A percentile compares a stretch with the other conserved stretches of the same genome.
These are phyloP conservation scores for Meiosimyza decipiens DNA, from an alignment of 2,888 invertebrate genomes.

Conservation along the genomic window DNA sequence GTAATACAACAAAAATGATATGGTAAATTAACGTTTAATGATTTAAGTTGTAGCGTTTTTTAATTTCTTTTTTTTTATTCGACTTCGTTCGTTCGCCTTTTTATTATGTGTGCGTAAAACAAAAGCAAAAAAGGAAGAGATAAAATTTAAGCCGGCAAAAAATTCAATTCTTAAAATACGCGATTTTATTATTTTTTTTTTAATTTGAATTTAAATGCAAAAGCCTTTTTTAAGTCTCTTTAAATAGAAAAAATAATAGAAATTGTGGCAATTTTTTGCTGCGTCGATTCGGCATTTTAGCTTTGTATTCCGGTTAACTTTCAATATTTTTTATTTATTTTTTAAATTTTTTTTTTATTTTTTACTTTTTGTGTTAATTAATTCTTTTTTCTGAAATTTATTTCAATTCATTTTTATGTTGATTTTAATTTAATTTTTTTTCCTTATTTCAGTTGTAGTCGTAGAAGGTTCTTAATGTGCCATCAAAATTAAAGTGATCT, in stretches of 20 bases:
- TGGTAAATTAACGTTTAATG: not conserved
- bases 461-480: not conserved
- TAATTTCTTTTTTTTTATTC: constrained; percentile 14
- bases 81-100: constrained; percentile 8
- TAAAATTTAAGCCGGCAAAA: too few species aligned
- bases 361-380: constrained; percentile 17
- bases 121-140: constrained; percentile 5
- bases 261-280: constrained; percentile 46
- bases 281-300: constrained; percentile 57
- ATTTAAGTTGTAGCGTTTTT: constrained; percentile 11
- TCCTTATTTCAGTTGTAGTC: not conserved
- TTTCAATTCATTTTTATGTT: too few species aligned
- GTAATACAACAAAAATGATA: constrained; percentile 1
- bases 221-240: constrained; percentile 32
- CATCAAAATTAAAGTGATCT: too few species aligned
- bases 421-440: not conserved
- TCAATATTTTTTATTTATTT: not conserved
- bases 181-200: too few species aligned
- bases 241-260: constrained; percentile 45
- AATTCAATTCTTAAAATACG: too few species aligned
- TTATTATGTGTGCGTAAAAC: not conserved
- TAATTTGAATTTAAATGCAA: too few species aligned
- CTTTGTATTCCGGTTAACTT: not conserved
- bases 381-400: not conserved
- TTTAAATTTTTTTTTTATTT: not conserved